These are phyloP conservation scores for Coenonympha arcania DNA, from an alignment of 2,888 invertebrate species.

Conservation along the genomic window DNA sequence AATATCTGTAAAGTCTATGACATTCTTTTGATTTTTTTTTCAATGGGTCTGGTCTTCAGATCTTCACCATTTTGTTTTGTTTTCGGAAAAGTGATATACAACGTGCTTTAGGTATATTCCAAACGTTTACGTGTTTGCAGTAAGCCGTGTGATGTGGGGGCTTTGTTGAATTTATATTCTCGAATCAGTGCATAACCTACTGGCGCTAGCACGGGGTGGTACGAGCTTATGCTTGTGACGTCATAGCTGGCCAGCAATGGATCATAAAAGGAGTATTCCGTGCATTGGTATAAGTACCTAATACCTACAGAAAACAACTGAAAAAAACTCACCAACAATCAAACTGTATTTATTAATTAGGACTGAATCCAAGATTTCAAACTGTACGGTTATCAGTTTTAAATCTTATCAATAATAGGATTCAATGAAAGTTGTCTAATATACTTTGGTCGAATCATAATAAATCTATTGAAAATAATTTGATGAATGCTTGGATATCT, in stretches of 20 bases:
- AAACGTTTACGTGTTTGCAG: slow-evolving; percentile 30
- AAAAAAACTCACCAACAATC: not conserved
- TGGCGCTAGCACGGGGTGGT: slow-evolving; percentile 28
- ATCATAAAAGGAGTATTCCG: slow-evolving; percentile 16
- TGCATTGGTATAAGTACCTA: not conserved
- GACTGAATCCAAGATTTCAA: not conserved
- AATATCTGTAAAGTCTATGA: no score
- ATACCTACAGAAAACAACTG: not conserved
- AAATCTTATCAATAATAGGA: no score
- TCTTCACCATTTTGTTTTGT: no score
- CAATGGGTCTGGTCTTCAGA: no score
- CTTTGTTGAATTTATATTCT: slow-evolving; percentile 36
- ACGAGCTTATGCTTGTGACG: slow-evolving; percentile 20
- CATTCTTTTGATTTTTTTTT: no score
- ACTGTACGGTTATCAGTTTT: no score
- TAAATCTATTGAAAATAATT: no score
- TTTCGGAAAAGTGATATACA: no score
- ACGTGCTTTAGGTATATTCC: slow-evolving; percentile 6
- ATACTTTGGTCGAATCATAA: no score
- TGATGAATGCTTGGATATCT: no score
- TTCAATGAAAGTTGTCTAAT: no score
- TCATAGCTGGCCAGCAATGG: slow-evolving; percentile 7
- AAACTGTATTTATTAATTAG: not conserved
- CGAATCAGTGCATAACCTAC: slow-evolving; percentile 10
- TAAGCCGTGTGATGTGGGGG: slow-evolving; percentile 18